A percentile compares a stretch with the other conserved stretches of the same genome.
phyloP scores from a whole-genome alignment of 2,113 vertebrate species.

The Leuciscus idus region DNA sequence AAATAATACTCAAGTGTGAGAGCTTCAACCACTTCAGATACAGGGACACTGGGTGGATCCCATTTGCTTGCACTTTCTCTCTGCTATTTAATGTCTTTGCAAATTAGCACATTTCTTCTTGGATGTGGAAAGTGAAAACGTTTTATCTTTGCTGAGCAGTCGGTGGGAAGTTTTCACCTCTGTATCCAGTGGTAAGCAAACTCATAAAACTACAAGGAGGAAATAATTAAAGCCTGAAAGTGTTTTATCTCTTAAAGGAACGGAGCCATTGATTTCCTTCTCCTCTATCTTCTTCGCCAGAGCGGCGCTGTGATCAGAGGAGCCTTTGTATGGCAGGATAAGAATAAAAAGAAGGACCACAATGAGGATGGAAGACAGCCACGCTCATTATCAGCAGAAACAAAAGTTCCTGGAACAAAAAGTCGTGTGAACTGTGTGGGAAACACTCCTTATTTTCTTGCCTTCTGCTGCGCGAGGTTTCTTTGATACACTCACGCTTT shows the following conservation, averaged over 20 bases:
- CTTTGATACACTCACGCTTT: constrained; percentile 73
- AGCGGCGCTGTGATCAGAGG: constrained; percentile 71
- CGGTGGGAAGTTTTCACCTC: constrained; percentile 65
- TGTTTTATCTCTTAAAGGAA: constrained; percentile 72
- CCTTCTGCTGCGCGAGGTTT: constrained; percentile 48
- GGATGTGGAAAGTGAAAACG: constrained; percentile 55
- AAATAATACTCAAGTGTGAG: background rate
- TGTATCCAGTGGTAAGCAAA: constrained; percentile 70
- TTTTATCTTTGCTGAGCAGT: constrained; percentile 58
- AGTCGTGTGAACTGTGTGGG: constrained; percentile 72
- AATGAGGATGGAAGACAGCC: constrained; percentile 65
- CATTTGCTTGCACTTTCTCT: constrained; percentile 14
- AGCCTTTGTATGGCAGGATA: constrained; percentile 68
- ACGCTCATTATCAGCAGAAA: constrained; percentile 75
- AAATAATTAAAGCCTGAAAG: constrained; percentile 75
- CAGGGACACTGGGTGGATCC: constrained; percentile 12
- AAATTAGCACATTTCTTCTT: constrained; percentile 57
- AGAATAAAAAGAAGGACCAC: constrained; percentile 56
- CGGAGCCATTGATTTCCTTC: constrained; percentile 66
- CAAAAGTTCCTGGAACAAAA: constrained; percentile 72
- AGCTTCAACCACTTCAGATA: constrained; percentile 1
- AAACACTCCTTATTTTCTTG: constrained; percentile 59
- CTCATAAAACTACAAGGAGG: constrained; percentile 70
- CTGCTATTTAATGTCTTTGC: constrained; percentile 40
- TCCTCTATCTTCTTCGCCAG: constrained; percentile 63